Evolutionary conservation across 2,888 invertebrate genomes (phyloP), one percentile per base, ranked within the genome.

Genomic region (Tipula helvola): DNA sequence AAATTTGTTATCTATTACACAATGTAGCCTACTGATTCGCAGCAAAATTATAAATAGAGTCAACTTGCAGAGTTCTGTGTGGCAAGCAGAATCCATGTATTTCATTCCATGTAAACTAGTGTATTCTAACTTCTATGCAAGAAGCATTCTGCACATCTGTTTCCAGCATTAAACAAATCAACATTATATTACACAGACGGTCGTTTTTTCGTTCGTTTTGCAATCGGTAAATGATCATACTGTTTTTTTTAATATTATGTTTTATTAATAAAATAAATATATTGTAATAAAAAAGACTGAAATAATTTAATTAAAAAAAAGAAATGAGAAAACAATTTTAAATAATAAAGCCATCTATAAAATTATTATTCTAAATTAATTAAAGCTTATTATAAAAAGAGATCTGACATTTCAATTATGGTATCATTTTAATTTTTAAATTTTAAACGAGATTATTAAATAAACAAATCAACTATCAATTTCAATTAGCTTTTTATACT

Each of bases 401-500:
- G 28, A 71, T 71, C 71, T 10, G 28, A 71, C 71, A 71, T 71
- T 71, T 71, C 71, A 18, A 71, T 28, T 71, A 71, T 28, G 2
- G 4, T 71, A 71, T 71, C 18, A 71, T 28, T 71, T 57, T n/a
- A n/a, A n/a, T n/a, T n/a, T n/a, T n/a, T 57, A 16, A 57, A 16
- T 57, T 71, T 71, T 71, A 13, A 71, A 71, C 28, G 71, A 71
- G 13, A 28, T 71, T 71, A 28, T 71, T 71, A 71, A 71, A 71
- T 71, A 71, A 71, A 71, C 71, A 71, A 71, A 28, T 71, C 71
- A 71, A 28, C 71, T 71, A 71, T 71, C 71, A 71, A n/a, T n/a
- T n/a, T n/a, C n/a, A n/a, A 71, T 71, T 84, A 84, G 84, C 84
- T 84, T 84, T 84, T 84, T 84, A 84, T 84, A 84, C 84, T 84